Base-by-base conservation (phyloP, 2,113 vertebrate species). In the Antechinus stuartii region DNA sequence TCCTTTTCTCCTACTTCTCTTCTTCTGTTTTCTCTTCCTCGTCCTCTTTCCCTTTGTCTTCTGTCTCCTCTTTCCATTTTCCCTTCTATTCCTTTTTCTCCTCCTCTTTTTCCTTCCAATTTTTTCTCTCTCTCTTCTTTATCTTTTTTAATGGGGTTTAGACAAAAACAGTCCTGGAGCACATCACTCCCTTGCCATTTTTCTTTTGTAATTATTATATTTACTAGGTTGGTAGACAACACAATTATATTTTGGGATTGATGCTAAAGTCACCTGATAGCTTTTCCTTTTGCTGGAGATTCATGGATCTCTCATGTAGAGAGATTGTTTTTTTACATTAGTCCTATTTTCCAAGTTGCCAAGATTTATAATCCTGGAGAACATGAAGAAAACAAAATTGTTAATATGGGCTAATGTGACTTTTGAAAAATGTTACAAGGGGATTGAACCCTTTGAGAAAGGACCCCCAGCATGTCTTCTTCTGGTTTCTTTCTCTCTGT, bases 21-120 rank as follows among this genome's bases (percentile, higher is more conserved):
- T 68, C 30, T 35, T 35, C 61, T 35, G 4, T 68, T 30, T 35
- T 68, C 57, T 35, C 30, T 8, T n/a, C 30, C 12, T n/a, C 30
- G 7, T n/a, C 97, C 94, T 96, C 91, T 94, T 97, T 96, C 95
- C 95, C 91, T 97, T 97, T 97, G 9, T 35, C 30, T 10, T 16
- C 9, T 76, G 49, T 49, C 49, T 49, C 49, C 49, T 6, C 49
- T 49, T 49, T 49, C 49, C 49, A 49, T n/a, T n/a, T 14, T 3
- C 35, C 27, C 12, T 68, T 22, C 57, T 68, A 27, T 30, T 61
- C 27, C 12, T 68, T 12, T 14, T 27, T 27, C 27, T 35, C 10
- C 57, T 35, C 26, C 25, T 57, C 26, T 14, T 68, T 3, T 35
- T 26, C 35, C 27, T 12, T 30, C 57, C 10, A 3, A 2, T 27